These are phyloP conservation scores for Amiota communis DNA, from an alignment of 2,888 invertebrate species.

Conservation along the genomic window DNA sequence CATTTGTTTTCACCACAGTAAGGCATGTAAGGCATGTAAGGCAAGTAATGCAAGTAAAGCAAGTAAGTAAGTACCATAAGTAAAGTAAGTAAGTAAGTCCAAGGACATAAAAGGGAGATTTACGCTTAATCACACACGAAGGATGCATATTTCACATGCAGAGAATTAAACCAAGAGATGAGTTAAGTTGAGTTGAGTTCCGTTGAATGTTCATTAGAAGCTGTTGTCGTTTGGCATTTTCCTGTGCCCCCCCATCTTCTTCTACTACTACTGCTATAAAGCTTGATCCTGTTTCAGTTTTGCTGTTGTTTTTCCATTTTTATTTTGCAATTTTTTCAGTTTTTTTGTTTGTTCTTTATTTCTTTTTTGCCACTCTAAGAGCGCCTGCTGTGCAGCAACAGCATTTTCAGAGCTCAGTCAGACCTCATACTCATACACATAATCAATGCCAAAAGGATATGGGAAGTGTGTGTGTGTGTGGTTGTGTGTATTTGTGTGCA, in stretches of 20 bases:
- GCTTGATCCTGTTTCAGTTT: constrained; percentile 47
- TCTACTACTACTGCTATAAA: not conserved
- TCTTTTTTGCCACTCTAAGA: constrained; percentile 33
- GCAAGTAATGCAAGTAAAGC: not conserved
- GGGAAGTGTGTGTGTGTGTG: constrained; percentile 20
- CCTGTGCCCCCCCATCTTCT: not conserved
- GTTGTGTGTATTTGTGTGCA: constrained; percentile 36
- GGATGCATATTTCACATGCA: constrained; percentile 58
- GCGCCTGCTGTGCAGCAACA: constrained; percentile 56
- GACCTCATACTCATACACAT: no score
- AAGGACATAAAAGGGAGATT: constrained; percentile 54
- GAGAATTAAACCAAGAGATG: not conserved
- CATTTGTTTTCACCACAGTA: not conserved
- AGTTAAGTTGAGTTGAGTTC: constrained; percentile 43
- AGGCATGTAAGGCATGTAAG: not conserved
- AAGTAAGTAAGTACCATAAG: not conserved
- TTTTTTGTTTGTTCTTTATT: no score
- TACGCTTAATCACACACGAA: constrained; percentile 60
- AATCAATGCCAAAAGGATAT: constrained; percentile 48
- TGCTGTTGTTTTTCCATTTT: constrained; percentile 31
- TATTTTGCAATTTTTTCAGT: not conserved
- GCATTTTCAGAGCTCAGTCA: constrained; percentile 48
- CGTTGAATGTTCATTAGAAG: constrained; percentile 56
- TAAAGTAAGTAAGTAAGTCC: constrained; percentile 28
- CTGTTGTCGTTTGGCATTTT: constrained; percentile 15